Evolutionary conservation across 2,888 invertebrate species (phyloP).

Genomic region (Oscheius onirici): DNA sequence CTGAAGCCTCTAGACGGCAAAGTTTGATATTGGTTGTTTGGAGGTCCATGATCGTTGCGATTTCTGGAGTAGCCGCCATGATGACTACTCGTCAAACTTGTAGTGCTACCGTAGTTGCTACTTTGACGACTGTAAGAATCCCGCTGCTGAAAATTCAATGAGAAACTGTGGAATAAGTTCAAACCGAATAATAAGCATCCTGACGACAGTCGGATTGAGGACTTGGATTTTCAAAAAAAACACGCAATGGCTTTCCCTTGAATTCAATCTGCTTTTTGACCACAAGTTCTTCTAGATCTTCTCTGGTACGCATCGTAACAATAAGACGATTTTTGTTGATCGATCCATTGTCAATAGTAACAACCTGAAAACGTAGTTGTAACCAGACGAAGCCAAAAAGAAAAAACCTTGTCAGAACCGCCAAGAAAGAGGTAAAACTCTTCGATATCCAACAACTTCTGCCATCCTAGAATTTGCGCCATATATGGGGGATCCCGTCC

Average conservation of each 20-base stretch:
- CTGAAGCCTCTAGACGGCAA: background rate
- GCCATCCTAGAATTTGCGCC: background rate
- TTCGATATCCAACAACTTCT: background rate
- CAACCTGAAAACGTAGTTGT: background rate
- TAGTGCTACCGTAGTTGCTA: conserved; percentile 3
- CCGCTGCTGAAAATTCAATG: background rate
- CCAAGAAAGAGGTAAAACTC: conserved; percentile 17
- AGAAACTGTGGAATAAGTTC: no score
- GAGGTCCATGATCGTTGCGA: background rate
- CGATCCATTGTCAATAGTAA: background rate
- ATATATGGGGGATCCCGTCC: no score
- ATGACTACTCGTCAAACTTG: conserved; percentile 8
- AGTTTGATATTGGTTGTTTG: background rate
- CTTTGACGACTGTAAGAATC: conserved; percentile 5
- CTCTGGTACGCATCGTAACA: no score
- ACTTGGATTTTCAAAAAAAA: no score
- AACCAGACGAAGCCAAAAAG: background rate
- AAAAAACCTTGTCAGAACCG: conserved; percentile 1
- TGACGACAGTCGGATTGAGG: background rate
- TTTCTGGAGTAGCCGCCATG: background rate
- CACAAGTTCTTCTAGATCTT: no score
- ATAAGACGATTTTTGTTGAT: no score
- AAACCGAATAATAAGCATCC: background rate
- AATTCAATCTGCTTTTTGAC: no score
- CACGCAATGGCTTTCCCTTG: no score